Conservation (phyloP, 2,888 invertebrate species). For the Noctua janthe region DNA sequence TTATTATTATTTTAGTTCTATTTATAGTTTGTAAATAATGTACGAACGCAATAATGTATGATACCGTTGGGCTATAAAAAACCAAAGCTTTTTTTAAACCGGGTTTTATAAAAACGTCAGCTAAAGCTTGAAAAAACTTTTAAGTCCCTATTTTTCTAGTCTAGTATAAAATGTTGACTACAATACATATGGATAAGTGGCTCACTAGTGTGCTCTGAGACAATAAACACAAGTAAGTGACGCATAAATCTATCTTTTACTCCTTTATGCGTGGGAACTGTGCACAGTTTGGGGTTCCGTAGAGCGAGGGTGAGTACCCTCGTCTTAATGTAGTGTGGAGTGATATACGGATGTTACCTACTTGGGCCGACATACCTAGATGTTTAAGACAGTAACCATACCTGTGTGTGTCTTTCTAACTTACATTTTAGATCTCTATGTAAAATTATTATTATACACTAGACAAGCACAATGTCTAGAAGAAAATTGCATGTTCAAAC, state of each 20-base stretch:
- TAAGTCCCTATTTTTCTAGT: neutral
- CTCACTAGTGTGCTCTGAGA: slow-evolving; percentile 51
- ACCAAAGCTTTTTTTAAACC: neutral
- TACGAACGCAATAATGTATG: no score
- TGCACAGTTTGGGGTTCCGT: slow-evolving; percentile 53
- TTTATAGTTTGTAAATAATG: no score
- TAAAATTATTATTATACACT: neutral
- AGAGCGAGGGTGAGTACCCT: slow-evolving; percentile 27
- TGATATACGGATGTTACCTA: slow-evolving; percentile 26
- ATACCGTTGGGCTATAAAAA: neutral
- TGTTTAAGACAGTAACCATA: neutral
- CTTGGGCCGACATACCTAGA: slow-evolving; percentile 3
- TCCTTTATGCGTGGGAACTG: slow-evolving; percentile 61
- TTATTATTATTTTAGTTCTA: no score
- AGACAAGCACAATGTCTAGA: neutral
- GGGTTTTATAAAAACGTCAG: neutral
- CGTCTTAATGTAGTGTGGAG: slow-evolving; percentile 29
- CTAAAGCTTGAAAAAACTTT: neutral
- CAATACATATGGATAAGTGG: slow-evolving; percentile 17
- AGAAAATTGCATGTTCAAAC: neutral
- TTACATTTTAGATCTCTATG: neutral
- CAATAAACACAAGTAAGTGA: slow-evolving; percentile 64
- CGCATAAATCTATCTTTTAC: slow-evolving; percentile 64
- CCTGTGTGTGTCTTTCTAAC: neutral
- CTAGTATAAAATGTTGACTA: slow-evolving; percentile 13